A percentile compares a stretch with the other conserved stretches of the same genome.
These are phyloP conservation scores for Cetonia aurata DNA, from an alignment of 2,888 invertebrate species.

Conservation along the genomic window DNA sequence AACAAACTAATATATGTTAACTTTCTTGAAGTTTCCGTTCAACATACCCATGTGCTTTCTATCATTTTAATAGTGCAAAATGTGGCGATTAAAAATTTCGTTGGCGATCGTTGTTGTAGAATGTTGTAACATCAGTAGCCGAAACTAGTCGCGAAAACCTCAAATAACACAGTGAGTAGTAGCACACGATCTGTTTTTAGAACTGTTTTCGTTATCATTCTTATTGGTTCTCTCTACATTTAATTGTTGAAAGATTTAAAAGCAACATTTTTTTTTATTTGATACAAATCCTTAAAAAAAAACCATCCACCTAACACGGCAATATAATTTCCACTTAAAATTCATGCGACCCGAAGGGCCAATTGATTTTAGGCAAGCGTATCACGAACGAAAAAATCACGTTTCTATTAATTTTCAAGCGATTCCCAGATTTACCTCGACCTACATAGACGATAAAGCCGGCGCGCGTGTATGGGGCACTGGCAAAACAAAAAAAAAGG, in stretches of 20 bases:
- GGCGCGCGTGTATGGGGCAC: slow-evolving; percentile 7
- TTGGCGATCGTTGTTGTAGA: too few relatives aligned
- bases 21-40: too few relatives aligned
- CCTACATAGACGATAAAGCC: slow-evolving; percentile 9
- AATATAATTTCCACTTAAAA: background rate
- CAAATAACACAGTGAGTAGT: too few relatives aligned
- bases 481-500: slow-evolving; percentile 18
- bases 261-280: too few relatives aligned
- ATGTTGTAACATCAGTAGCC: too few relatives aligned
- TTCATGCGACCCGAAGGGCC: background rate
- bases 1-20: too few relatives aligned
- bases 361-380: slow-evolving; percentile 11
- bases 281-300: background rate
- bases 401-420: slow-evolving; percentile 27
- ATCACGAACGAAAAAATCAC: slow-evolving; percentile 26
- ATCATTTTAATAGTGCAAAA: too few relatives aligned
- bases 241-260: background rate
- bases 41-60: too few relatives aligned
- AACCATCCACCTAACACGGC: background rate
- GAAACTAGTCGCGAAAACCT: too few relatives aligned
- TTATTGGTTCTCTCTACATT: background rate
- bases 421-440: slow-evolving; percentile 21
- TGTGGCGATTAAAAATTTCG: too few relatives aligned
- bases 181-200: too few relatives aligned
- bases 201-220: background rate